Evolutionary conservation across 1,140 invertebrate genomes (phyloP), one percentile per base, ranked within the genome.

Genomic region (Drosophila pectinifera): DNA sequence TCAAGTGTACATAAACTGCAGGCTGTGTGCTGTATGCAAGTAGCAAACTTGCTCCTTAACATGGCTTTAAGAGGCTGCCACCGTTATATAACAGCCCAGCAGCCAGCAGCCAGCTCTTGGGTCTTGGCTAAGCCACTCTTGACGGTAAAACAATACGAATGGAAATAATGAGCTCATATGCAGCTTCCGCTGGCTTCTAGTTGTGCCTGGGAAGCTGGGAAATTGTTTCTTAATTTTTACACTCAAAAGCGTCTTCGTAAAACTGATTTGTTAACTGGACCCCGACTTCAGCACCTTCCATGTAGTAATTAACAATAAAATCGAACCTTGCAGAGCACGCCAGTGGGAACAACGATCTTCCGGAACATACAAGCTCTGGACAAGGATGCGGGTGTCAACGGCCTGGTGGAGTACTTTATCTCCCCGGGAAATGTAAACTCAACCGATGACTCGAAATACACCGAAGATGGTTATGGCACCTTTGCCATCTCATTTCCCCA

Each of bases 401-500:
- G 96, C 43, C 94, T 97, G 13, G 95, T 97, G 0, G 97, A 98
- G 83, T 98, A 97, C 90, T 95, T 94, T 56, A 94, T 96, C 67
- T 75, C 95, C 83, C 93, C 95, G 93, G 93, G 94, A 22, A 93
- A 93, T 61, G 93, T 94, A 67, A 93, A 92, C 45, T 78, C 85
- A 46, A 94, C 94, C 18, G 94, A 94, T 53, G 94, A 94, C 77
- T 94, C 95, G 39, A 94, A 95, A 56, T 93, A 93, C 26, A 95
- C 94, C n/a, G 95, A 94, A 6, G 97, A 98, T 92, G 97, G 97
- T 16, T 96, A 95, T 91, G 95, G 95, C 18, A 95, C 94, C 82
- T 98, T 98, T 92, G 94, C 95, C 61, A 97, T 98, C 92, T 96
- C 96, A 56, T 94, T 97, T 79, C 97, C 97, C 6, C 97, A 98